These are phyloP conservation scores for Nyctalus aviator DNA, from an alignment of 2,797 vertebrate species.

Conservation along the genomic window DNA sequence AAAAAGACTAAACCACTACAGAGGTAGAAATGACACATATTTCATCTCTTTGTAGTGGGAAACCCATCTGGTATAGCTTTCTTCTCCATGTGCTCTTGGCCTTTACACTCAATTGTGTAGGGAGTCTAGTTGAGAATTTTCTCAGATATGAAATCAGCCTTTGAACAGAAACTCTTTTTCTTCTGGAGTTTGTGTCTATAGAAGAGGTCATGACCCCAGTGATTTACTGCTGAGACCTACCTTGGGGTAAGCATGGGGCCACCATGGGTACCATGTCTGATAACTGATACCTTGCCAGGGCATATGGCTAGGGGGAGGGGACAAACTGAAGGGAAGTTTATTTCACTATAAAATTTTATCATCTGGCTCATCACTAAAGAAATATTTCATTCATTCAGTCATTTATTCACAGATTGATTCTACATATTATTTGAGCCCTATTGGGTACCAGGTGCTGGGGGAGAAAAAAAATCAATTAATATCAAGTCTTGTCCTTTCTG, in stretches of 20 bases:
- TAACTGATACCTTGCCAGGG: not conserved
- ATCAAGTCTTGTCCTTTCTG: conserved; percentile 4
- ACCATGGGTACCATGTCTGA: not conserved
- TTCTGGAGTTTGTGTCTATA: conserved; percentile 32
- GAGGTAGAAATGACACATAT: conserved; percentile 61
- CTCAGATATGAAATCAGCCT: conserved; percentile 57
- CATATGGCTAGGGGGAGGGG: not conserved
- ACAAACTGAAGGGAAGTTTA: conserved; percentile 12
- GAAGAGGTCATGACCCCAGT: not conserved
- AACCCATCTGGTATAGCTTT: conserved; percentile 68
- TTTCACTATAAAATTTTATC: not conserved
- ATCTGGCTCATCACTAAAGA: not conserved
- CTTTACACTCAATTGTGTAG: conserved; percentile 42
- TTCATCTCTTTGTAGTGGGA: conserved; percentile 76
- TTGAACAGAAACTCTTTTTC: conserved; percentile 54
- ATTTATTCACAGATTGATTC: not conserved
- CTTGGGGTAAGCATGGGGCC: not conserved
- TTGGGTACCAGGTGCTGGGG: not conserved
- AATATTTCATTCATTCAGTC: not conserved
- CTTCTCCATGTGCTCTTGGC: not conserved
- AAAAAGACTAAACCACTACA: conserved; percentile 64
- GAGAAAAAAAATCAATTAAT: conserved; percentile 29
- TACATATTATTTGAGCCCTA: conserved; percentile 32
- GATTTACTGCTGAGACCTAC: not conserved
- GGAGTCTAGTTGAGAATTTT: conserved; percentile 56